Conservation (phyloP, 2,113 vertebrate species). For the Otus sunia region DNA sequence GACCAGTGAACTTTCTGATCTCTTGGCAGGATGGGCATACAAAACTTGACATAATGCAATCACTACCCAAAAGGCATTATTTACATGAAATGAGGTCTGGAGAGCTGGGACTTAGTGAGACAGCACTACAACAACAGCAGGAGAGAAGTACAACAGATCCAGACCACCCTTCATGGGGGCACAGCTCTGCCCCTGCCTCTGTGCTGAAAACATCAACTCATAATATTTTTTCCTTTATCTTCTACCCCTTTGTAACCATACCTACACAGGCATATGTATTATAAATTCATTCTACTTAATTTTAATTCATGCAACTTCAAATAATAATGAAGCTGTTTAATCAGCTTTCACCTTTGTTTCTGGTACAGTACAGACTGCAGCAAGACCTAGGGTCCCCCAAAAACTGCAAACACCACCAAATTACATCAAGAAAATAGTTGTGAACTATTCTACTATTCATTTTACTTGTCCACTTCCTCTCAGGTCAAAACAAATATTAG, state of each 20-base stretch:
- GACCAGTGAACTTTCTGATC: background rate
- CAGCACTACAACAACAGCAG: accelerated
- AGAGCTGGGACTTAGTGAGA: background rate
- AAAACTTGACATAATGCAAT: background rate
- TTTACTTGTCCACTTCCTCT: background rate
- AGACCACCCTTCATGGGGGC: background rate
- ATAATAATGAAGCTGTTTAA: background rate
- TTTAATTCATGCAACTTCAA: background rate
- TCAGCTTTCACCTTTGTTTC: background rate
- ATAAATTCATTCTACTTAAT: background rate
- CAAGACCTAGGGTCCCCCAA: background rate
- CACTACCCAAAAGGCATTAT: background rate
- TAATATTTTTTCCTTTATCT: background rate
- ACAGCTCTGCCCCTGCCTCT: background rate
- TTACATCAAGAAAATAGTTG: background rate
- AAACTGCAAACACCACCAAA: background rate
- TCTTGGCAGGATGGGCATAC: background rate
- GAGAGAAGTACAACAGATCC: background rate
- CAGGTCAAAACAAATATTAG: background rate
- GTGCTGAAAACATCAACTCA: background rate
- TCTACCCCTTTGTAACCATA: background rate
- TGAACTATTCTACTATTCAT: background rate
- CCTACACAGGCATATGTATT: background rate
- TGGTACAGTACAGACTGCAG: background rate
- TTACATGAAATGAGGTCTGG: background rate